Evolutionary conservation across 2,888 invertebrate genomes (phyloP).

Genomic region (Pedicia rivosa): DNA sequence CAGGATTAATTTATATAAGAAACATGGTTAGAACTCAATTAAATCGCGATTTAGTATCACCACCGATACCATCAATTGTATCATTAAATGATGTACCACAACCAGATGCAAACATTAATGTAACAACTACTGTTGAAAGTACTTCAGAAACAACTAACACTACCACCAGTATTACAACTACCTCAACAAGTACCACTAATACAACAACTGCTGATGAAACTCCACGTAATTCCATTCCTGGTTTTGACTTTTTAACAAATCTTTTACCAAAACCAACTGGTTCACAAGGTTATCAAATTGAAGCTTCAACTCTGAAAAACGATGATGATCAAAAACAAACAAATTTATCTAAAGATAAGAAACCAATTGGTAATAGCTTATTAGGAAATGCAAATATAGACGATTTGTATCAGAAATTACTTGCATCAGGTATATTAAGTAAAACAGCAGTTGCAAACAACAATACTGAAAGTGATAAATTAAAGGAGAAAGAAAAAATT

Average conservation of each 20-base stretch:
- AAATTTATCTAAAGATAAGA: conserved; percentile 36
- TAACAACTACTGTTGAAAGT: no score
- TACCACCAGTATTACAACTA: not conserved
- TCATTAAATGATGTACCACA: conserved; percentile 4
- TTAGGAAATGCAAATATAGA: conserved; percentile 45
- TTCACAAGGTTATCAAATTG: not conserved
- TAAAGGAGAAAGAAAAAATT: conserved; percentile 26
- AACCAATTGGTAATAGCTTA: conserved; percentile 37
- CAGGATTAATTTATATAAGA: conserved; percentile 51
- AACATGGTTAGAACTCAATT: conserved; percentile 49
- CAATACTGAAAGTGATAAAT: conserved; percentile 19
- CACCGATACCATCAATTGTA: conserved; percentile 5
- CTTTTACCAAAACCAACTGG: not conserved
- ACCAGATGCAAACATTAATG: no score
- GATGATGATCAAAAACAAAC: no score
- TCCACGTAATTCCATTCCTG: not conserved
- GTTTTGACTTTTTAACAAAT: conserved; percentile 3
- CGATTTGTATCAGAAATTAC: conserved; percentile 69
- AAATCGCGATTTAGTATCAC: conserved; percentile 6
- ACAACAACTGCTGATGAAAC: no score
- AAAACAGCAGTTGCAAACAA: conserved; percentile 11
- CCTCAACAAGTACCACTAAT: not conserved
- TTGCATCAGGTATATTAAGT: conserved; percentile 67
- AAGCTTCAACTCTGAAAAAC: not conserved
- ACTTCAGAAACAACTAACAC: not conserved